Evolutionary conservation across 1,140 invertebrate species (phyloP), one percentile per base, ranked within the genome.

Genomic region (Cyphomyrmex costatus): DNA sequence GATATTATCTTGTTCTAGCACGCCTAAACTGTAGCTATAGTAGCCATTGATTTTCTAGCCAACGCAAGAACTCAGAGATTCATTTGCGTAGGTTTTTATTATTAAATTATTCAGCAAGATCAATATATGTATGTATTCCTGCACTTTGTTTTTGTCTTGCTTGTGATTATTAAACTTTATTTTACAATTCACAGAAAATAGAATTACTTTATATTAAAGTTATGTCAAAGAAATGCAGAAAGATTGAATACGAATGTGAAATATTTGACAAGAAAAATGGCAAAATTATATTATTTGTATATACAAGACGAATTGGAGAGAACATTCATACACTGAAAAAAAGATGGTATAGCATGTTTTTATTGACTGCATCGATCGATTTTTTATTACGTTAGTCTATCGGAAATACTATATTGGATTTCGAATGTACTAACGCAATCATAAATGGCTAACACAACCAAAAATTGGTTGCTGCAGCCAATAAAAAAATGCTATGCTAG

Each of bases 31-130:
- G 1, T 60, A 61, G 24, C 24, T 49, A 8, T 42, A 56, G 68
- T 53, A 68, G 14, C 14, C 27, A 73, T 87, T 76, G 71, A 36
- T 83, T 56, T 89, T 70, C 16, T 16, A 51, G 51, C 63, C 73
- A 3, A 89, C 65, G 65, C 24, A 83, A 61, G 56, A 76, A 68
- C 16, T 76, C 74, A 19, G 58, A 88, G 60, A 79, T 79, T 88
- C 42, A 46, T 36, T 74, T 24, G 76, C 60, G 82, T 88, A 70
- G 88, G 87, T 63, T 56, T 86, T 68, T 88, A 88, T 85, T 76
- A 86, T 61, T 74, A 76, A 86, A 89, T 89, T 89, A 89, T 89
- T 76, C 87, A 56, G 56, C 27, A 61, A 78, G n/a, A 68, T 36
- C 63, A 49, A 49, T 42, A 46, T 10, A n/a, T 24, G 36, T 12